Conservation (phyloP, 1,140 invertebrate genomes). For the Drosophila kohkoa region DNA sequence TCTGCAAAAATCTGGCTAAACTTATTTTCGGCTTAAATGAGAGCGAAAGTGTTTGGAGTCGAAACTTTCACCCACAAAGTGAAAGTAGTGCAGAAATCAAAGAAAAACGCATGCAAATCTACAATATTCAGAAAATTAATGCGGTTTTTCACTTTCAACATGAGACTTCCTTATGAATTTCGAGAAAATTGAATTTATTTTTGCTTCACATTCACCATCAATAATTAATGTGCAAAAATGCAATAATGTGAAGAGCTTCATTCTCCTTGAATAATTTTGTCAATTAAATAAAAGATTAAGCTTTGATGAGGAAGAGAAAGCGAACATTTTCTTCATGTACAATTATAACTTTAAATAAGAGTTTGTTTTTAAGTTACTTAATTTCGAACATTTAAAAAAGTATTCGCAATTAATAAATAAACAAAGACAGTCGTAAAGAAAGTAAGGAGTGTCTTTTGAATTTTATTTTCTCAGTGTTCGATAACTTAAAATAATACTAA, state of each 20-base stretch:
- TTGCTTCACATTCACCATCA: not conserved
- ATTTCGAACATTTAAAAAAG: no score
- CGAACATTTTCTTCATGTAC: no score
- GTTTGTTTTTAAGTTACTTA: no score
- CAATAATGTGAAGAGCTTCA: not conserved
- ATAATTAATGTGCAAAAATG: not conserved
- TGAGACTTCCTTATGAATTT: not conserved
- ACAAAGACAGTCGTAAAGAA: no score
- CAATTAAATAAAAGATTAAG: no score
- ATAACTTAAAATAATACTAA: no score
- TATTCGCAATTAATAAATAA: no score
- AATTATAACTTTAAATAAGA: no score
- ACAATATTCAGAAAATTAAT: conserved; percentile 17
- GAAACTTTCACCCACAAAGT: conserved; percentile 73
- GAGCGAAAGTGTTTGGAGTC: conserved; percentile 61
- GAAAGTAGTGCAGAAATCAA: conserved; percentile 68
- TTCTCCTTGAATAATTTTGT: not conserved
- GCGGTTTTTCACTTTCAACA: not conserved
- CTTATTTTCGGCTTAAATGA: conserved; percentile 35
- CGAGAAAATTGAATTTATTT: not conserved
- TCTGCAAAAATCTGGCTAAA: conserved; percentile 1
- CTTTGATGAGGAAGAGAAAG: no score
- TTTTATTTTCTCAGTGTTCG: no score
- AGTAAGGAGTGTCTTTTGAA: no score
- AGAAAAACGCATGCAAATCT: conserved; percentile 28